phyloP scores from a whole-genome alignment of 2,888 invertebrate species.

The Liposcelis brunnea region DNA sequence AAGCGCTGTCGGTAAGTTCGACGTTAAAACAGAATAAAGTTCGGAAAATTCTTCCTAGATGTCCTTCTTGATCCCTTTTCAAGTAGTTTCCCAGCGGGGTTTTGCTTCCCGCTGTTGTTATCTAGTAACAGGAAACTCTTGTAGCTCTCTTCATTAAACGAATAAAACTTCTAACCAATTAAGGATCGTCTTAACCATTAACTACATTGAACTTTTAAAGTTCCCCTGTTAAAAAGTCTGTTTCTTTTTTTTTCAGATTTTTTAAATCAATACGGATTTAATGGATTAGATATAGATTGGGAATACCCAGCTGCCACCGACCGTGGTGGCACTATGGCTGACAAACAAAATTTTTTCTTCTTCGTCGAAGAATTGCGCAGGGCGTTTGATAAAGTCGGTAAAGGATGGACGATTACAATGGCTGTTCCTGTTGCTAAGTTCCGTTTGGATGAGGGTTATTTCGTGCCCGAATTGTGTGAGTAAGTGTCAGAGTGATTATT shows the following conservation, averaged over 20 bases:
- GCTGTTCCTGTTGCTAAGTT: slow-evolving; percentile 80
- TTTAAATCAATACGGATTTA: slow-evolving; percentile 59
- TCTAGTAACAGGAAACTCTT: too few relatives aligned
- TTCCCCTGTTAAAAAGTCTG: too few relatives aligned
- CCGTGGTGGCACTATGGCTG: slow-evolving; percentile 65
- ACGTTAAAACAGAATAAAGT: not conserved
- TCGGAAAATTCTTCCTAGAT: too few relatives aligned
- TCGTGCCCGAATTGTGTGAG: slow-evolving; percentile 78
- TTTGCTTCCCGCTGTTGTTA: too few relatives aligned
- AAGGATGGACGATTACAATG: slow-evolving; percentile 76
- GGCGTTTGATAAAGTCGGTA: slow-evolving; percentile 56
- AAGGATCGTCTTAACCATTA: too few relatives aligned
- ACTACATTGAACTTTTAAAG: too few relatives aligned
- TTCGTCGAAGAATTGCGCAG: slow-evolving; percentile 64
- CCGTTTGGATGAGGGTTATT: slow-evolving; percentile 73
- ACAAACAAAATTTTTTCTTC: slow-evolving; percentile 66
- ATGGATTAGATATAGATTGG: slow-evolving; percentile 80
- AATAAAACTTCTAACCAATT: too few relatives aligned
- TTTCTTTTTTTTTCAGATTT: too few relatives aligned
- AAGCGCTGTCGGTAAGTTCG: slow-evolving; percentile 49
- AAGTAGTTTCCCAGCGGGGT: too few relatives aligned
- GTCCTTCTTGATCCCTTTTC: too few relatives aligned
- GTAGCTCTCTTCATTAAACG: too few relatives aligned
- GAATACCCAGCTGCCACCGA: slow-evolving; percentile 81
- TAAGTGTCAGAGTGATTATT: slow-evolving; percentile 38